Percentiles rank a stretch among this genome's conserved stretches.
Evolutionary conservation across 2,797 vertebrate genomes (phyloP).

Genomic region (Molossus molossus): DNA sequence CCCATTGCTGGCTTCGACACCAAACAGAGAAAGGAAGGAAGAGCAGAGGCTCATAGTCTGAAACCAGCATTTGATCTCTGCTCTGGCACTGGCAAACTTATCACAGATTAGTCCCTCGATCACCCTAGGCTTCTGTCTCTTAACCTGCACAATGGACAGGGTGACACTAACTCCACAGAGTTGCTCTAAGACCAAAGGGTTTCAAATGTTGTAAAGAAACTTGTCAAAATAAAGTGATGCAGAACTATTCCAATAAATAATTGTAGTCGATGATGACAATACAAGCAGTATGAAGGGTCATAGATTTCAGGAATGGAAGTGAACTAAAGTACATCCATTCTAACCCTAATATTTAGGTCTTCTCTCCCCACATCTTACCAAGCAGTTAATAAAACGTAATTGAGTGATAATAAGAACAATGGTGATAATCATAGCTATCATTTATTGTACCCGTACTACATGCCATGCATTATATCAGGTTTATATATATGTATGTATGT

Average conservation of each 20-base stretch:
- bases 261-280: rapidly evolving
- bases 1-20: not conserved
- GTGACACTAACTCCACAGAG: not conserved
- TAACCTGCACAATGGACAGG: not conserved
- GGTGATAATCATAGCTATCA: not conserved
- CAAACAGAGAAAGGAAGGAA: not conserved
- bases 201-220: not conserved
- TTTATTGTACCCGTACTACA: not conserved
- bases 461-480: not conserved
- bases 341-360: not conserved
- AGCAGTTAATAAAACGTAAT: not conserved
- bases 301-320: too few relatives aligned
- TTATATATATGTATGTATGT: not conserved
- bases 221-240: not conserved
- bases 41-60: not conserved
- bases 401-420: not conserved
- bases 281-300: not conserved
- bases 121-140: not conserved
- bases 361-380: not conserved
- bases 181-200: not conserved
- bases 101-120: not conserved
- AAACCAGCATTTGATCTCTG: not conserved
- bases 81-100: too few relatives aligned
- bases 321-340: not conserved
- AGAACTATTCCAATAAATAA: not conserved